These are phyloP conservation scores for Penaeus monodon DNA, from an alignment of 2,888 invertebrate genomes.

Conservation along the genomic window DNA sequence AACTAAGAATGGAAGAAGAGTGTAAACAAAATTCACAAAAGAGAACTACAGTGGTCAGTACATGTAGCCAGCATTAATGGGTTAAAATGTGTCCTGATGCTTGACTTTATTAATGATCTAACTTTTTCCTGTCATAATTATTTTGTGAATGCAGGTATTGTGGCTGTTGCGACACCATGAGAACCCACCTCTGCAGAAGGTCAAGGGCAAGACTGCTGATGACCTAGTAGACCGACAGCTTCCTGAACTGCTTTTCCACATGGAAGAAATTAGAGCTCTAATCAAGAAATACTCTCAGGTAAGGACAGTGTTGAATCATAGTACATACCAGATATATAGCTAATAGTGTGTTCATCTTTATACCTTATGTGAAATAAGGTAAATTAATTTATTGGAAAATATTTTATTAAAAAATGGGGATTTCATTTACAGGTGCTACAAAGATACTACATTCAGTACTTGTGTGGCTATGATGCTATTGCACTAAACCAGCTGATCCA, in stretches of 20 bases:
- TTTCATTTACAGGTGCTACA: conserved; percentile 80
- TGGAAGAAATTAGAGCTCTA: conserved; percentile 92
- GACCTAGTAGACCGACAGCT: conserved; percentile 95
- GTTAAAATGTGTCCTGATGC: no score
- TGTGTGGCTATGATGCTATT: conserved; percentile 95
- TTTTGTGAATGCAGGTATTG: conserved; percentile 51
- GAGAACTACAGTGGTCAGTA: no score
- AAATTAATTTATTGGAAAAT: not conserved
- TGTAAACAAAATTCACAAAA: no score
- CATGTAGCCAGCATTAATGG: no score
- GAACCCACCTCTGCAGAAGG: conserved; percentile 88
- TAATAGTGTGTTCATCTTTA: not conserved
- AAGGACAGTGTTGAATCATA: not conserved
- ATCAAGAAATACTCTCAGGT: conserved; percentile 93
- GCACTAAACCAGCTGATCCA: conserved; percentile 84
- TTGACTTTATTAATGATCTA: no score
- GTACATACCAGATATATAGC: not conserved
- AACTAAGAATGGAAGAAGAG: no score
- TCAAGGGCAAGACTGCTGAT: conserved; percentile 82
- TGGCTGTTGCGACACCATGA: conserved; percentile 95
- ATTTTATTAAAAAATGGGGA: not conserved
- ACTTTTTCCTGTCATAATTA: not conserved
- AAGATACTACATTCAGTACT: conserved; percentile 96
- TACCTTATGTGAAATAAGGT: not conserved
- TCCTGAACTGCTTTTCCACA: conserved; percentile 96